Base-by-base conservation (phyloP, 2,113 vertebrate genomes). In the Daubentonia madagascariensis region DNA sequence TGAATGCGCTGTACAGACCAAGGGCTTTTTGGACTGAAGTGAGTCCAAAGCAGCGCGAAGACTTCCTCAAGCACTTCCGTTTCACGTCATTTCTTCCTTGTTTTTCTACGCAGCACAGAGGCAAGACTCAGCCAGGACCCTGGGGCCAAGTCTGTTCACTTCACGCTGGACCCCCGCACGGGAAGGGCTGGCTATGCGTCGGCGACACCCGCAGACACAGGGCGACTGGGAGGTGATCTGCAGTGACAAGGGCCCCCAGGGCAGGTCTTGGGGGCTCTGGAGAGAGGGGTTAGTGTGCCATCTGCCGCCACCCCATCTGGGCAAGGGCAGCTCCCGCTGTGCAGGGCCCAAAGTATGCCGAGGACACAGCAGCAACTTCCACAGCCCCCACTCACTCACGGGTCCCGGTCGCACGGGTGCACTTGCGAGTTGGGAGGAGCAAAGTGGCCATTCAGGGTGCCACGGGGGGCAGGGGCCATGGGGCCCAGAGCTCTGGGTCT, bases 1-100 rank as follows among this genome's bases (percentile, higher is more conserved):
- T 0, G 80, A 50, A 50, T 22, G 8, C 0, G 1, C 20, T 0
- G 0, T 0, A 4, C 9, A 30, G 67, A 52, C 2, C 11, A 0
- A 30, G 84, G 84, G 84, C 48, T 50, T 25, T 43, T 0, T 3
- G 43, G 43, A 5, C 0, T 0, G 37, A 16, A 2, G 76, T 0
- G 37, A 45, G 4, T 0, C 0, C 1, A 0, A 43, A 32, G 63
- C n/a, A 8, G 35, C 50, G 25, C 2, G 0, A 4, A 16, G 8
- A n/a, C 0, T 2, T 4, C 61, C 32, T 13, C 0, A 0, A 7
- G 32, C 2, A 0, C 28, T 25, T 18, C 12, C 45, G 13, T 1
- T 8, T 25, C 7, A 1, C 17, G 9, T 17, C 63, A 22, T 0
- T 6, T 25, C 5, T 7, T 22, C 2, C 0, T 2, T 22, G 3